Evolutionary conservation across 2,888 invertebrate genomes (phyloP).

Genomic region (Eutolmus rufibarbis): DNA sequence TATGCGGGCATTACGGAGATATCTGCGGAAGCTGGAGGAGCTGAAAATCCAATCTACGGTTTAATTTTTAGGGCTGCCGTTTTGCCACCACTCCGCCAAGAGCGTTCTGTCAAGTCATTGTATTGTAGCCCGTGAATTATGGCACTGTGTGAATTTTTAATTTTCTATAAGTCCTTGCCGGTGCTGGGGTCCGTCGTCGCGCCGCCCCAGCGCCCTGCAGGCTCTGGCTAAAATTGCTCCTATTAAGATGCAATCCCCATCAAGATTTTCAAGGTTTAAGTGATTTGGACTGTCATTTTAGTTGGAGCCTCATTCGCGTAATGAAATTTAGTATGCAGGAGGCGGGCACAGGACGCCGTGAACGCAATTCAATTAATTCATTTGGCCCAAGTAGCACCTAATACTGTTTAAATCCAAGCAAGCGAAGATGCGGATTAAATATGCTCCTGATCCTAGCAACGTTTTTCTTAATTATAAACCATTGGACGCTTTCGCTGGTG

Average conservation of each 20-base stretch:
- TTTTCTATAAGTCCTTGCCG: slow-evolving; percentile 20
- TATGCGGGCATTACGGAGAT: slow-evolving; percentile 30
- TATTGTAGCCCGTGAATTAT: slow-evolving; percentile 31
- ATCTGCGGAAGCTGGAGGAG: slow-evolving; percentile 16
- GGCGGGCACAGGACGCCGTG: background rate
- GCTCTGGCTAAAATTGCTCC: slow-evolving; percentile 3
- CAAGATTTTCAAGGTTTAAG: slow-evolving; percentile 27
- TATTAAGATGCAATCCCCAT: slow-evolving; percentile 38
- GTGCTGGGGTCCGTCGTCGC: background rate
- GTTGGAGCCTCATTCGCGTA: slow-evolving; percentile 12
- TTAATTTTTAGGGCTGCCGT: slow-evolving; percentile 36
- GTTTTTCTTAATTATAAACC: background rate
- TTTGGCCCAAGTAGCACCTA: background rate
- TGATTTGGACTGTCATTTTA: slow-evolving; percentile 26
- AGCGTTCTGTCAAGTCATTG: slow-evolving; percentile 35
- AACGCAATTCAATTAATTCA: slow-evolving; percentile 21
- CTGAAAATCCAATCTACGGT: slow-evolving; percentile 41
- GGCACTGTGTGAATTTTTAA: slow-evolving; percentile 40
- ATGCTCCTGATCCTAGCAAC: background rate
- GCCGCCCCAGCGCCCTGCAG: background rate
- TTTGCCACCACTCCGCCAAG: slow-evolving; percentile 27
- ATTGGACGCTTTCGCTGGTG: background rate
- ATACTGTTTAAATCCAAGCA: background rate
- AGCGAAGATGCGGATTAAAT: background rate
- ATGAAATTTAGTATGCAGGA: slow-evolving; percentile 22